Evolutionary conservation across 2,888 invertebrate genomes (phyloP), one percentile per base, ranked within the genome.

Genomic region (Cataglyphis altisquamis): DNA sequence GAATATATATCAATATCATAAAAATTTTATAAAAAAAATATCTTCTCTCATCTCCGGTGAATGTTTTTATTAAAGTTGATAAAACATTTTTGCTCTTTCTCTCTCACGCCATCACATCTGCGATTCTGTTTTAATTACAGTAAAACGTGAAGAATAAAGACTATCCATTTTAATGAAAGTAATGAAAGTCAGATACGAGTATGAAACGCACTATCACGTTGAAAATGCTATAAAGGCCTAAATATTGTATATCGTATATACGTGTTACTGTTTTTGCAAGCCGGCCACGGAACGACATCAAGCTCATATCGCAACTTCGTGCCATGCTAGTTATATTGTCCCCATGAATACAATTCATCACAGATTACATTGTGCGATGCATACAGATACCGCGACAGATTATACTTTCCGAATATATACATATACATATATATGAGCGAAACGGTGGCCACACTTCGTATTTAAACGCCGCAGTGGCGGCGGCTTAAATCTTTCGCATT

Each of bases 291-390:
- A 41, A n/a, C 77, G 36, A 78, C 60, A 36, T 78, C 60, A 60
- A 60, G 60, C 60, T 45, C 45, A 45, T 78, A 60, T 78, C 72
- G 45, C 78, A 60, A 68, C 68, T 77, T 77, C 41, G 68, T 68
- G n/a, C 41, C 52, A 32, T 29, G 25, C 72, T 41, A 45, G 72
- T 72, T 72, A 72, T 72, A 72, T 78, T 78, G 78, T 78, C 70
- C 78, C 60, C 72, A 60, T 60, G 72, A 78, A 72, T 78, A 36
- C 78, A 78, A 78, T 78, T 78, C 78, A 78, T 78, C 78, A 72
- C 60, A 78, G 72, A 78, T 78, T 78, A 78, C 45, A 78, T 72
- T 45, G 78, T 72, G 60, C 78, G 41, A 78, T 78, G 78, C 32
- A 60, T 60, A 72, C 45, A 25, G 72, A 78, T 60, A 21, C 21